phyloP scores from a whole-genome alignment of 2,797 vertebrate genomes.

The Rhadinocentrus ornatus region DNA sequence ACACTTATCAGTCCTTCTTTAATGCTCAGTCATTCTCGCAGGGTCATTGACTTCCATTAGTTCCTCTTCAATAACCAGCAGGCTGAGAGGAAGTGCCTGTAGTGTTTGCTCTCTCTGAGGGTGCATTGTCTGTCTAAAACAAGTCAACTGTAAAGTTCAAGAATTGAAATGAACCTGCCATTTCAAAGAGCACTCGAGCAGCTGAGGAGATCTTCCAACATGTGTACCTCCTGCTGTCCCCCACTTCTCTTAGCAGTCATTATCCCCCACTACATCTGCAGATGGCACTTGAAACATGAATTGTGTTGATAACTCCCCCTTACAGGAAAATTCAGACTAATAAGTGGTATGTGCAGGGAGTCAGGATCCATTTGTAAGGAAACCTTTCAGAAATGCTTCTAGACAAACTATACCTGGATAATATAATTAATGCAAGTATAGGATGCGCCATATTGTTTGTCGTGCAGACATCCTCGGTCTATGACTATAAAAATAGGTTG shows the following conservation, averaged over 20 bases:
- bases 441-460: neutral
- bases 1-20: conserved; percentile 16
- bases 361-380: neutral
- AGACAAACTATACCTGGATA: neutral
- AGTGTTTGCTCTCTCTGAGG: conserved; percentile 10
- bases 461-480: too few relatives aligned
- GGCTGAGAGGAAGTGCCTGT: conserved; percentile 5
- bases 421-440: neutral
- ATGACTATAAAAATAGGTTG: too few relatives aligned
- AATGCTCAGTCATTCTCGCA: conserved; percentile 12
- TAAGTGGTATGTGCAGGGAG: neutral
- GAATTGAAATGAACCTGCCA: conserved; percentile 9
- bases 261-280: conserved; percentile 31
- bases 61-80: conserved; percentile 15
- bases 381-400: neutral
- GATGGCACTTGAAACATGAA: conserved; percentile 11
- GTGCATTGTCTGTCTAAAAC: conserved; percentile 1
- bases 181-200: conserved; percentile 28
- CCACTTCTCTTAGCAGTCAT: conserved; percentile 37
- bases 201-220: conserved; percentile 12
- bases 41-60: conserved; percentile 43
- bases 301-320: conserved; percentile 9
- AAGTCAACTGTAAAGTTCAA: conserved; percentile 11
- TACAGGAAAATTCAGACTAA: neutral
- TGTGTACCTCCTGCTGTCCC: conserved; percentile 29